Base-by-base conservation (phyloP, 2,888 invertebrate species). In the Chorisops tibialis region DNA sequence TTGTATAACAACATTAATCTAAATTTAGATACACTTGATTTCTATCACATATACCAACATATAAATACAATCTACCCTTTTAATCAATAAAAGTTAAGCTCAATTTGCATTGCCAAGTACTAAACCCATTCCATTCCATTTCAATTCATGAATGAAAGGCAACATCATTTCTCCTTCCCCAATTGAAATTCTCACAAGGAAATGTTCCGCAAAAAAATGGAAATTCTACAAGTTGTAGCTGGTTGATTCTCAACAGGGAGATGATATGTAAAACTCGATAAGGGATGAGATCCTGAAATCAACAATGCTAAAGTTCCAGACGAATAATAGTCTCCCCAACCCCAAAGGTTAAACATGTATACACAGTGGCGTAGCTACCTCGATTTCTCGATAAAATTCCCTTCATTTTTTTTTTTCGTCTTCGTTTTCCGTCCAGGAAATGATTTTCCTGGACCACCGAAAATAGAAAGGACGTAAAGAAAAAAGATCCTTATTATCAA, bases 181-280 rank as follows among this genome's bases (percentile, higher is more conserved):
- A 37, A 2, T 51, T 24, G n/a, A 30, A 4, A 51, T 51, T 35
- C 37, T 12, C 37, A 18, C 30, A 30, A 30, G 5, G 51, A 37
- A 11, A 38, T n/a, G 6, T 51, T 37, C 19, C 51, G 7, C 49
- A 14, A 24, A 19, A 19, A 30, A 6, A 37, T 16, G n/a, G 2
- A 16, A 51, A 51, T 37, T 37, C 51, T 51, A 51, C 51, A 51
- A 51, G 51, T 51, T 18, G 37, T 11, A 51, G 51, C 51, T 19
- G n/a, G 37, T 22, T 21, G 21, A 22, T 9, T 30, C 9, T 30
- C 30, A 30, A 30, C 30, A 30, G 30, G 30, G 9, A 30, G 30
- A 45, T 45, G 19, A 16, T 18, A 2, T 4, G 19, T 9, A 45
- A 16, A 19, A 16, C 12, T 49, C 18, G 37, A 51, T 37, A 51